Evolutionary conservation across 2,888 invertebrate species (phyloP).

Genomic region (Drosophila setosimentum): DNA sequence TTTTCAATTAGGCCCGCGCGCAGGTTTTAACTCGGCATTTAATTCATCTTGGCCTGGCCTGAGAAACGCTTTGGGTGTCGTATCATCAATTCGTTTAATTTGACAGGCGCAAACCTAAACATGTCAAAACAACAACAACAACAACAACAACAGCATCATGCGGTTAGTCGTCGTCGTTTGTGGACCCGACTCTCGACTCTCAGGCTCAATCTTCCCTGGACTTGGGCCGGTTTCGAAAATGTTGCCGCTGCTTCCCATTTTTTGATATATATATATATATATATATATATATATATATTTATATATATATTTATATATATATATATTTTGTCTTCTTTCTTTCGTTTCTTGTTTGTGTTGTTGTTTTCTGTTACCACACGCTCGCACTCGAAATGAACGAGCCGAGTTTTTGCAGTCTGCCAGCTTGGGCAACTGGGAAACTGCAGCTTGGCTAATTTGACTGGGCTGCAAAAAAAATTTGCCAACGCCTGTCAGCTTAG

Average conservation of each 20-base stretch:
- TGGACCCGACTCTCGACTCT: conserved; percentile 37
- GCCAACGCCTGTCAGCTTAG: conserved; percentile 83
- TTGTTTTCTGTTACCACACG: conserved; percentile 41
- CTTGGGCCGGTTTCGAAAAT: conserved; percentile 58
- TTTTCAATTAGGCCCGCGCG: conserved; percentile 79
- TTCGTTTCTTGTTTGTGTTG: conserved; percentile 2
- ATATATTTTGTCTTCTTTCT: neutral
- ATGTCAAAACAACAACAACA: conserved; percentile 85
- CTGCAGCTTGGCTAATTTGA: conserved; percentile 27
- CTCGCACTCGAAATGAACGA: conserved; percentile 39
- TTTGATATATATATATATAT: neutral
- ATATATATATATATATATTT: neutral
- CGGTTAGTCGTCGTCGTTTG: conserved; percentile 66
- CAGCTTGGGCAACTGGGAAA: conserved; percentile 12
- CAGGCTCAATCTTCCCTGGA: conserved; percentile 41
- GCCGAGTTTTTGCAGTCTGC: conserved; percentile 11
- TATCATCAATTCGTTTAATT: conserved; percentile 86
- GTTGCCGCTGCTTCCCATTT: conserved; percentile 57
- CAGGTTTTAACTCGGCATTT: conserved; percentile 78
- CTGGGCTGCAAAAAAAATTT: conserved; percentile 67
- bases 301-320: neutral
- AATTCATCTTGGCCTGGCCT: conserved; percentile 82
- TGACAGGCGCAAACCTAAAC: conserved; percentile 86
- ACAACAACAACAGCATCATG: conserved; percentile 64
- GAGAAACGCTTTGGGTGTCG: conserved; percentile 86